A percentile compares a stretch with the other conserved stretches of the same genome.
Evolutionary conservation across 2,888 invertebrate genomes (phyloP).

Genomic region (Drosophila histrio): DNA sequence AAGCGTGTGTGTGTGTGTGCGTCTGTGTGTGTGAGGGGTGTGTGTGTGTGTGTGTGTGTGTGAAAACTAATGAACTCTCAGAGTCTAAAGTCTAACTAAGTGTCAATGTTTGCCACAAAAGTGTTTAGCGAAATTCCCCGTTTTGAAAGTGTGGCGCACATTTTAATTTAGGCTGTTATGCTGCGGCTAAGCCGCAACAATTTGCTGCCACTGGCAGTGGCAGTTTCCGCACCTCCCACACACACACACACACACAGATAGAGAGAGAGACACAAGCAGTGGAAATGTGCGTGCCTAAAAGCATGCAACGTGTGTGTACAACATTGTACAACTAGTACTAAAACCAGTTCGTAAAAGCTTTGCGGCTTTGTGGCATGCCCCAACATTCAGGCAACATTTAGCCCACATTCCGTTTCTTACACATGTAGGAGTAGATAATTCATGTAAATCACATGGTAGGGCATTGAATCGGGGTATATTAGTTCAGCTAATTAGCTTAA

Average conservation of each 20-base stretch:
- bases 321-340: slow-evolving; percentile 7
- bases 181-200: slow-evolving; percentile 74
- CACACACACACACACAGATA: background rate
- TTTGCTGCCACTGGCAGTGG: slow-evolving; percentile 22
- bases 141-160: slow-evolving; percentile 39
- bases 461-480: background rate
- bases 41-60: slow-evolving; percentile 3
- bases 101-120: slow-evolving; percentile 21
- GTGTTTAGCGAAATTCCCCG: slow-evolving; percentile 59
- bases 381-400: slow-evolving; percentile 9
- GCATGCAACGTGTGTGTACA: background rate
- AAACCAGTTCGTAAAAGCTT: slow-evolving; percentile 44
- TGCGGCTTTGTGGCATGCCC: slow-evolving; percentile 52
- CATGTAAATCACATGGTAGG: background rate
- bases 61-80: slow-evolving; percentile 46
- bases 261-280: background rate
- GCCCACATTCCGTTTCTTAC: background rate
- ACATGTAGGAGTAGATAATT: slow-evolving; percentile 1
- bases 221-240: background rate
- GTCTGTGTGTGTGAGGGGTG: background rate
- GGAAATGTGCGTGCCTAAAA: slow-evolving; percentile 12
- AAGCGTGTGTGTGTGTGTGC: background rate
- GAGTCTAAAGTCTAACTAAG: slow-evolving; percentile 1
- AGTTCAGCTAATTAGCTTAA: slow-evolving; percentile 7
- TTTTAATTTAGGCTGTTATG: slow-evolving; percentile 71